phyloP scores from a whole-genome alignment of 2,797 vertebrate species.

The Catharus ustulatus region DNA sequence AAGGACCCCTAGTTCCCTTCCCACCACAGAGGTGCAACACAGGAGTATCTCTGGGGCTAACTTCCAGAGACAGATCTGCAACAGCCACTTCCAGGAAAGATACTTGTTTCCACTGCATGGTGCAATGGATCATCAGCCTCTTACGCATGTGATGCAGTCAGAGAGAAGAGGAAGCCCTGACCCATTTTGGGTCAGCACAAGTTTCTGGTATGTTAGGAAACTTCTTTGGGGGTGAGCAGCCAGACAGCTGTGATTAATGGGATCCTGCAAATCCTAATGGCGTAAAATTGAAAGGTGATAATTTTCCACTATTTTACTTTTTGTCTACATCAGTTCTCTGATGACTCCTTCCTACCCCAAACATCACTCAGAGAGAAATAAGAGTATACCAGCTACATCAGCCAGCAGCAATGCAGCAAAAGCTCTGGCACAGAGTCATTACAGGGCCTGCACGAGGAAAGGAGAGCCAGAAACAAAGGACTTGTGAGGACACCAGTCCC shows the following conservation, averaged over 20 bases:
- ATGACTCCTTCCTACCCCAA: neutral
- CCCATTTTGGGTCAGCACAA: neutral
- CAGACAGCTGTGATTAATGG: neutral
- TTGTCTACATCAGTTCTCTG: neutral
- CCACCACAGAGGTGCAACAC: neutral
- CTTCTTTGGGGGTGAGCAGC: neutral
- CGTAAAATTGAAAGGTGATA: neutral
- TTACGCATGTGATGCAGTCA: neutral
- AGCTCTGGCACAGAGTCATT: neutral
- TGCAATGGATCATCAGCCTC: neutral
- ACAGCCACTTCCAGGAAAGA: neutral
- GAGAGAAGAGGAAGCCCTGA: conserved; percentile 27
- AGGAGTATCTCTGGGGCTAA: neutral
- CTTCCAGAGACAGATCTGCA: neutral
- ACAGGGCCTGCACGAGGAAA: neutral
- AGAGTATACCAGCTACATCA: neutral
- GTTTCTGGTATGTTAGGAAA: conserved; percentile 22
- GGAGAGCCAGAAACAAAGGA: neutral
- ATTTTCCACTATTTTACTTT: neutral
- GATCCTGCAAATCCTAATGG: neutral
- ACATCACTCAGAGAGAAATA: neutral
- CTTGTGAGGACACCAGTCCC: neutral
- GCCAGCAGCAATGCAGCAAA: neutral
- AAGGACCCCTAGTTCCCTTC: neutral
- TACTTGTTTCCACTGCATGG: neutral